Evolutionary conservation across 2,113 vertebrate genomes (phyloP), one percentile per base, ranked within the genome.

Genomic region (Microtus pennsylvanicus): DNA sequence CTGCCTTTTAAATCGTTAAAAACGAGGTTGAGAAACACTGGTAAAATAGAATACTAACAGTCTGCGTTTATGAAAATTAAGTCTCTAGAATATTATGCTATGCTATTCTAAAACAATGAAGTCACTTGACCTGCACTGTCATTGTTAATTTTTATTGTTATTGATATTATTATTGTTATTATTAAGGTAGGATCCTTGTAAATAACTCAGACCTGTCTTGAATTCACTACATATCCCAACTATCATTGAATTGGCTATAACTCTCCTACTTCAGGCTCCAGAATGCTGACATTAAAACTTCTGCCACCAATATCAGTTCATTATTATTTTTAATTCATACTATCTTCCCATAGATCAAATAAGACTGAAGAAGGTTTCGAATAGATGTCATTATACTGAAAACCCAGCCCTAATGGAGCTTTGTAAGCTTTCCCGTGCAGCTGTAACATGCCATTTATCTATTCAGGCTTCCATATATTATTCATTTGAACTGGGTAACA

Each of bases 381-480:
- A 93, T 91, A 93, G 95, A 89, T 74, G 55, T 89, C 76, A 78
- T 67, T 96, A 35, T 92, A 92, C 83, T 61, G 63, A 65, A 93
- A 91, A 70, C 1, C 30, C 35, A 74, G 21, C 38, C 7, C 17
- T 93, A 76, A 58, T 42, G 47, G 89, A 95, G 28, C 82, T 94
- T 96, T 96, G 75, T 97, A 97, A 88, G 88, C 22, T 83, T 61
- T 63, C 94, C 33, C 95, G 14, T 74, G 70, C 91, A 96, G 89
- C 94, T 98, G 26, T 82, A 97, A 96, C 97, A 95, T 97, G 97
- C 92, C 75, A 96, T 90, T 96, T 21, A 87, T 28, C 75, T 78
- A 14, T 96, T 95, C 21, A 76, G 85, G 5, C 30, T 96, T 75
- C 97, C 90, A 97, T 94, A 87, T 76, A 90, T 83, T 86, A 96